Base-by-base conservation (phyloP, 2,888 invertebrate genomes). In the Drosophila planitibia region DNA sequence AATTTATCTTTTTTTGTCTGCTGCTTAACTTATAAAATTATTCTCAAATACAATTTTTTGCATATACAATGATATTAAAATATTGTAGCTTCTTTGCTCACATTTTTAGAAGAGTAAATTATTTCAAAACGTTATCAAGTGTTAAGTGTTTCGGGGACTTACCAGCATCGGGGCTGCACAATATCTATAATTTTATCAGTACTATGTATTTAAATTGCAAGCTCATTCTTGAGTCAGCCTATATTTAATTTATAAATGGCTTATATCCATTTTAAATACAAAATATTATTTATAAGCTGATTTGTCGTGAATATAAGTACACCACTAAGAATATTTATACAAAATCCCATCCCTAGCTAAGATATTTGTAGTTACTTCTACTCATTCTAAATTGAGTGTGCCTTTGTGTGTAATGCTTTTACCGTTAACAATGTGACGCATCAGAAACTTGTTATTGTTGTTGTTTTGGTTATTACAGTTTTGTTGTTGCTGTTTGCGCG, bases 371-470 rank as follows among this genome's bases (percentile, higher is more conserved):
- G 44, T 16, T 37, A 69, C 28, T 30, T n/a, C 19, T 19, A 25
- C 41, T 35, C 28, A 68, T 32, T 41, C 37, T 32, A 37, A 28
- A n/a, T 53, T 54, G 37, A n/a, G 37, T 63, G 49, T 54, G 55
- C 70, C 70, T 64, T 68, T 61, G 68, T 79, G 71, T 70, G 71
- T 68, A 74, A 60, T 33, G 55, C 62, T 65, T 66, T 76, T 54
- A 61, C 71, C 47, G 67, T 63, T 74, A 67, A 58, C 51, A 55
- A 33, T 44, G 65, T 75, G 74, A 85, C 71, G 75, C 86, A 85
- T 81, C 39, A 67, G 7, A 61, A 22, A 30, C 44, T 47, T 39
- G 14, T 44, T 62, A 22, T 44, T 62, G 32, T 41, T 65, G 32
- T 41, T 37, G n/a, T 35, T 57, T 47, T 47, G 51, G 28, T n/a